These are phyloP conservation scores for Petrocephalus microphthalmus DNA, from an alignment of 2,113 vertebrate genomes.

Conservation along the genomic window DNA sequence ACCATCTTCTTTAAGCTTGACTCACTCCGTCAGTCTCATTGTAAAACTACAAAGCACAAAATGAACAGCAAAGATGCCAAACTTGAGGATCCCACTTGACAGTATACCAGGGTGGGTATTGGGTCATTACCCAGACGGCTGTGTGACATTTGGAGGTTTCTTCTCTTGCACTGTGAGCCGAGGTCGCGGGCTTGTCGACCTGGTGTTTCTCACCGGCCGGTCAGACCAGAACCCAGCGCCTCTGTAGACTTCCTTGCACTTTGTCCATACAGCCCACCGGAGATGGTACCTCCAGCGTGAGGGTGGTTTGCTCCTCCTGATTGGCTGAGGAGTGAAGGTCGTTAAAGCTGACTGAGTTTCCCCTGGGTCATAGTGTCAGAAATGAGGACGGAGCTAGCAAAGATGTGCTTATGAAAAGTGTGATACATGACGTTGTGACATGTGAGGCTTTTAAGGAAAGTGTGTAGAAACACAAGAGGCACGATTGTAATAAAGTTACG, in stretches of 20 bases:
- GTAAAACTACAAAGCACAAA: conserved; percentile 72
- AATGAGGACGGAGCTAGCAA: background rate
- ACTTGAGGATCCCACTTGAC: background rate
- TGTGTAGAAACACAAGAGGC: conserved; percentile 2
- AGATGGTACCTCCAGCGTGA: background rate
- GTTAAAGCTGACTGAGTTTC: background rate
- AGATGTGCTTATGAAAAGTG: background rate
- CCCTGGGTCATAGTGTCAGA: background rate
- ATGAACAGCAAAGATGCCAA: background rate
- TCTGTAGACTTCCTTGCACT: conserved; percentile 5
- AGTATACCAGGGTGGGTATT: background rate
- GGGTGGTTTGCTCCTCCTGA: background rate
- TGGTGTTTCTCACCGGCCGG: conserved; percentile 43
- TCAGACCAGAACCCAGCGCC: conserved; percentile 3
- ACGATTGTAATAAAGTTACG: background rate
- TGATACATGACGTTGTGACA: background rate
- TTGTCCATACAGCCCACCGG: conserved; percentile 6
- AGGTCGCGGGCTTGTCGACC: conserved; percentile 52
- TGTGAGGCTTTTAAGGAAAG: background rate
- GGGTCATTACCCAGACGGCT: background rate
- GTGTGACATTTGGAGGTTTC: conserved; percentile 30
- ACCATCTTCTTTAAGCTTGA: conserved; percentile 41
- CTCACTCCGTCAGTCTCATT: conserved; percentile 50
- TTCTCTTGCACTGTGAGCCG: conserved; percentile 68
- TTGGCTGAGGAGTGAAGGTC: background rate